Percentiles rank a stretch among this genome's conserved stretches.
Conservation (phyloP, 2,797 vertebrate species). For the Acrossocheilus fasciatus region DNA sequence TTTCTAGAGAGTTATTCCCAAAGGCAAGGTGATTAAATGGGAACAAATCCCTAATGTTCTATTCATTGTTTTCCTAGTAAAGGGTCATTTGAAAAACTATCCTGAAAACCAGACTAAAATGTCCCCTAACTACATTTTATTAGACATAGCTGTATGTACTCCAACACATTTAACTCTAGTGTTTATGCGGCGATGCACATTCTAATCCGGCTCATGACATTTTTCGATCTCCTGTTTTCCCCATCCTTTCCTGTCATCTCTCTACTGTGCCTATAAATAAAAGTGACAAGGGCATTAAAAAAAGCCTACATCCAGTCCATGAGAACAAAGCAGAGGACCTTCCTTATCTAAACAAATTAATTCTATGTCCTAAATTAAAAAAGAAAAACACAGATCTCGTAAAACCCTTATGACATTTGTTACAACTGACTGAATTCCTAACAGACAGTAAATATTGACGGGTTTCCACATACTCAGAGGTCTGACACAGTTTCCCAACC, state of each 20-base stretch:
- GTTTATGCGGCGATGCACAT: background rate
- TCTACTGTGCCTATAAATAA: conserved; percentile 14
- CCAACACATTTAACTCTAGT: background rate
- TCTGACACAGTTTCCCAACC: background rate
- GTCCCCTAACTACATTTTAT: background rate
- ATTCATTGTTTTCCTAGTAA: background rate
- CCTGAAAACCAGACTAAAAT: conserved; percentile 5
- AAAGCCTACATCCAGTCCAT: background rate
- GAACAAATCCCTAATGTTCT: background rate
- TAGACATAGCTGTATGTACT: background rate
- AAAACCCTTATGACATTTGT: background rate
- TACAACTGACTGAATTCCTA: background rate
- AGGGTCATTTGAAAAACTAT: background rate
- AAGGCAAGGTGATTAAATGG: background rate
- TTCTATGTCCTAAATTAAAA: background rate
- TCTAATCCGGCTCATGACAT: background rate
- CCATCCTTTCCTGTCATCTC: conserved; percentile 20
- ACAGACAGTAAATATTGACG: background rate
- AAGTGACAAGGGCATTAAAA: background rate
- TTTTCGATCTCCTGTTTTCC: background rate
- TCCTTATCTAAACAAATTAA: background rate
- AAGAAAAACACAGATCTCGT: background rate
- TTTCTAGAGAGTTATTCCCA: background rate
- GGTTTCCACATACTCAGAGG: background rate
- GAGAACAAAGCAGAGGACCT: background rate